Evolutionary conservation across 2,113 vertebrate species (phyloP).

Genomic region (Pygoscelis antarcticus): DNA sequence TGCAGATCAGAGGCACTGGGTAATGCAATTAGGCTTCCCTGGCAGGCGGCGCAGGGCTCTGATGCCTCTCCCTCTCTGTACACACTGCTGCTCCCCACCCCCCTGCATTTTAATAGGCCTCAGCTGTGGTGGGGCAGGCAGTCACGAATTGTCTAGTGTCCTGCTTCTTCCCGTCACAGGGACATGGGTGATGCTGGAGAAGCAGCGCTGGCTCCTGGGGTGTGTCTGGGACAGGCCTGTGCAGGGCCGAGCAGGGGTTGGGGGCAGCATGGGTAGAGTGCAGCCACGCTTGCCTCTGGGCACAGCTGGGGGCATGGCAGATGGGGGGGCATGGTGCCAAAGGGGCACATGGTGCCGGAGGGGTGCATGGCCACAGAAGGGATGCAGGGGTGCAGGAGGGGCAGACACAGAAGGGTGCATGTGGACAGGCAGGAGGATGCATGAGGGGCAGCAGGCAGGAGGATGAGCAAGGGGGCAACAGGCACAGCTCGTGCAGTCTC

Average conservation of each 20-base stretch:
- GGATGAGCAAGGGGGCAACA: neutral
- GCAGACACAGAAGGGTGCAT: neutral
- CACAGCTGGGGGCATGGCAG: rapidly evolving
- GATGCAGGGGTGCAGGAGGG: neutral
- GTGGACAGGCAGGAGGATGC: neutral
- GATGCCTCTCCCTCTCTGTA: neutral
- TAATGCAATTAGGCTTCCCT: neutral
- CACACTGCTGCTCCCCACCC: neutral
- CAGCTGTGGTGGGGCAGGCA: neutral
- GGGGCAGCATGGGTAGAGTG: rapidly evolving
- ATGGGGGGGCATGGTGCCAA: rapidly evolving
- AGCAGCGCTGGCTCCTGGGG: neutral
- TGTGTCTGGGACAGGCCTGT: neutral
- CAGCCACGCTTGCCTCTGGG: neutral
- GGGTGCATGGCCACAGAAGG: neutral
- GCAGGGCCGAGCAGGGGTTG: rapidly evolving
- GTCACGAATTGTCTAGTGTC: rapidly evolving
- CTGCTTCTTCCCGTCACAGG: neutral
- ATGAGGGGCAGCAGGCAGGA: neutral
- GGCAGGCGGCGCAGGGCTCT: neutral
- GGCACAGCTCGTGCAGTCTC: neutral
- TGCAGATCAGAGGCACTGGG: neutral
- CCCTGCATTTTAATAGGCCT: neutral
- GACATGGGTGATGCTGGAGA: neutral
- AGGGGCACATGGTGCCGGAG: rapidly evolving